A percentile compares a stretch with the other conserved stretches of the same genome.
These are phyloP conservation scores for Diceros bicornis DNA, from an alignment of 2,797 vertebrate species.

Conservation along the genomic window DNA sequence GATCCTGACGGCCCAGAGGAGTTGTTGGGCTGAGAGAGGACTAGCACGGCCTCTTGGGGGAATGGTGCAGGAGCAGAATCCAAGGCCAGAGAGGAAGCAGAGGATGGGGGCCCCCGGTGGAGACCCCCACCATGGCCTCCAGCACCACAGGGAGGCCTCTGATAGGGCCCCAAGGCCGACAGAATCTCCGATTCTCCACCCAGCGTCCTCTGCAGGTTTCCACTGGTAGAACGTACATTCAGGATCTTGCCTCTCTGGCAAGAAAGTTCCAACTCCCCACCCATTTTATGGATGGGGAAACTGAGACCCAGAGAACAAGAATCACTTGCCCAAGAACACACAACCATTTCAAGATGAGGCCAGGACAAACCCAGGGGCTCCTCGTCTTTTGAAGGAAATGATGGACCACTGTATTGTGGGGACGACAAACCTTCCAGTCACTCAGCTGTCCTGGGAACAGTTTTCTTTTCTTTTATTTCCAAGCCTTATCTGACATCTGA, in stretches of 20 bases:
- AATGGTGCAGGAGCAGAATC: accelerated
- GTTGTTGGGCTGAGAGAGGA: background rate
- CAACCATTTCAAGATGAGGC: background rate
- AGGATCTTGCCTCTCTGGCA: background rate
- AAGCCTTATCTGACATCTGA: background rate
- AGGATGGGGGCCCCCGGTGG: accelerated
- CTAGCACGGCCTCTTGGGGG: background rate
- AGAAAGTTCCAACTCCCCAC: no score
- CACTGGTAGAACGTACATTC: accelerated
- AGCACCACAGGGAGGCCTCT: background rate
- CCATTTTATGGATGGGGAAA: background rate
- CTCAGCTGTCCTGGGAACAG: no score
- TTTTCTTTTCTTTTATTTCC: background rate
- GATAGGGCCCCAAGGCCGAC: accelerated
- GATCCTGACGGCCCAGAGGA: background rate
- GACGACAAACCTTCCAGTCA: background rate
- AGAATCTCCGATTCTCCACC: background rate
- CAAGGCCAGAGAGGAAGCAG: background rate
- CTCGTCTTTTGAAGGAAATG: background rate
- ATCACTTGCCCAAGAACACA: background rate
- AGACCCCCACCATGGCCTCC: accelerated
- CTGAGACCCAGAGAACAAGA: background rate
- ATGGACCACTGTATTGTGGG: accelerated
- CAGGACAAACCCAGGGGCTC: accelerated
- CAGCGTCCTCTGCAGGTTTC: background rate